Conservation (phyloP, 2,113 vertebrate species). For the Drymodes brunneopygia region DNA sequence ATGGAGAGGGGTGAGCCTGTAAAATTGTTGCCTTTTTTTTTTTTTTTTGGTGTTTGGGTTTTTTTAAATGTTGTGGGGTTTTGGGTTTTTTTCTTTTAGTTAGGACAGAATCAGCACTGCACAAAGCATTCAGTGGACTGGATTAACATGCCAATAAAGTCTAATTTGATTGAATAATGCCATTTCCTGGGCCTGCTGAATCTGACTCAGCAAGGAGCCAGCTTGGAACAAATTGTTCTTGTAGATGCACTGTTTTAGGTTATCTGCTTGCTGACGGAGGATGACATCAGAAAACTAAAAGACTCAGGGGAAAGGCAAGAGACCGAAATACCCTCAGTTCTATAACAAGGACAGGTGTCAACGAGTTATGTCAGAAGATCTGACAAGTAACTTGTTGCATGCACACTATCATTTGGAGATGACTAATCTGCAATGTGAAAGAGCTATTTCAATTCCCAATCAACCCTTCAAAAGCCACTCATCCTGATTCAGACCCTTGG, state of each 20-base stretch:
- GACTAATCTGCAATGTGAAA: conserved; percentile 8
- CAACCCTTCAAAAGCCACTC: background rate
- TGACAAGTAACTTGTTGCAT: background rate
- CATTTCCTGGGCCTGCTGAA: background rate
- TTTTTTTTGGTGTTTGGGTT: background rate
- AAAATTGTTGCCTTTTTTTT: background rate
- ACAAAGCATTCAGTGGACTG: background rate
- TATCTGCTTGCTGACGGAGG: background rate
- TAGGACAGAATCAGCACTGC: background rate
- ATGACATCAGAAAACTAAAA: background rate
- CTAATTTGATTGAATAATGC: conserved; percentile 16
- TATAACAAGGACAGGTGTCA: conserved; percentile 1
- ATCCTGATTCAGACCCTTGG: background rate
- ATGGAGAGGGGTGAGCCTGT: background rate
- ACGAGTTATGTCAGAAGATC: background rate
- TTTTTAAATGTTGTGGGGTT: background rate
- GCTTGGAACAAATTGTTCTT: conserved; percentile 38
- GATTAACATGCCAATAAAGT: conserved; percentile 24
- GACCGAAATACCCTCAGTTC: background rate
- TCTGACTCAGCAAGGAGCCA: conserved; percentile 25
- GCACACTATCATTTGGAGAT: background rate
- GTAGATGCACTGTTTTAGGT: background rate
- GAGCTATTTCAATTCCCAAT: conserved; percentile 9
- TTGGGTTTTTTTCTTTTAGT: background rate
- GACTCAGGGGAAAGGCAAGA: background rate